Evolutionary conservation across 2,888 invertebrate genomes (phyloP).

Genomic region (Nipponacmea schrenckii): DNA sequence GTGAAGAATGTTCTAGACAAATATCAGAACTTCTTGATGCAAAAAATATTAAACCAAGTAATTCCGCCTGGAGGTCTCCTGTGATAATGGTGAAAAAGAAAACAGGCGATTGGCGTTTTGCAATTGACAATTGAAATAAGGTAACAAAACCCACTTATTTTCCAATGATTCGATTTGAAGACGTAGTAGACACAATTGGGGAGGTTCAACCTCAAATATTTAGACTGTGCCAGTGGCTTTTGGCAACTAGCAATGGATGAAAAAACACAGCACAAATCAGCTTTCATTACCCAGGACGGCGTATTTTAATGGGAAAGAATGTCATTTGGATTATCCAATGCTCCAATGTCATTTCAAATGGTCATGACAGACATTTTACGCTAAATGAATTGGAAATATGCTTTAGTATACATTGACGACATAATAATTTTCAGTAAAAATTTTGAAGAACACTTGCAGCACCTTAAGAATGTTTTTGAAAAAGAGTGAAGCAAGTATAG

Average conservation of each 20-base stretch:
- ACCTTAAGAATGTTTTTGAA: constrained; percentile 15
- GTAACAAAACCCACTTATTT: background rate
- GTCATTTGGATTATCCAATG: constrained; percentile 19
- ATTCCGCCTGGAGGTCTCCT: background rate
- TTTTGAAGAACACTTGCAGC: constrained; percentile 17
- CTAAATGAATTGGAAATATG: too few species aligned
- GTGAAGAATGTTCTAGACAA: background rate
- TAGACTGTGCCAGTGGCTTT: constrained; percentile 10
- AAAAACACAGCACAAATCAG: constrained; percentile 15
- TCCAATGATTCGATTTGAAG: background rate
- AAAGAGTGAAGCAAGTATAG: constrained; percentile 5
- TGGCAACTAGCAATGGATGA: constrained; percentile 15
- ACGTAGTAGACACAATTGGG: constrained; percentile 16
- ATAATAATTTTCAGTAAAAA: constrained; percentile 11
- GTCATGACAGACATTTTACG: constrained; percentile 18
- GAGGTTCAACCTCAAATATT: constrained; percentile 9
- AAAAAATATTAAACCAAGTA: background rate
- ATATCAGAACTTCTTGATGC: background rate
- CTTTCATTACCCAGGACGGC: constrained; percentile 20
- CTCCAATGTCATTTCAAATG: constrained; percentile 19
- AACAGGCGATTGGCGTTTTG: background rate
- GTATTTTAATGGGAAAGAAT: constrained; percentile 15
- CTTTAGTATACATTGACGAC: too few species aligned
- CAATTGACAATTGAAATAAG: background rate
- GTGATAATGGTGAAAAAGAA: background rate